Conservation (phyloP, 2,113 vertebrate species). For the Nothobranchius furzeri region DNA sequence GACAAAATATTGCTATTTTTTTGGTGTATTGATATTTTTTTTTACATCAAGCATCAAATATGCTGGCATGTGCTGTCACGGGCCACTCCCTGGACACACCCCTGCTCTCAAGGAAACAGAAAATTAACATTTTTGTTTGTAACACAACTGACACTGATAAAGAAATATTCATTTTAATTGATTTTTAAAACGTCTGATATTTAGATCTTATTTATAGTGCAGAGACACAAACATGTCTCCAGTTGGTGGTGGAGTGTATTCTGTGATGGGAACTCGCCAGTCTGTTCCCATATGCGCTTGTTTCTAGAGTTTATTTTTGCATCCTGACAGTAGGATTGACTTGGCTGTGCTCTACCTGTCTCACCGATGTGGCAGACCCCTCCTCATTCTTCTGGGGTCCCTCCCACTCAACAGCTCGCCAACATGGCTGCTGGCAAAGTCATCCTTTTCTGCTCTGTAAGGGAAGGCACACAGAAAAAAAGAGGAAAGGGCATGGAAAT, state of each 20-base stretch:
- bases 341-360: slow-evolving; percentile 61
- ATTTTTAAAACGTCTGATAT: too few species aligned
- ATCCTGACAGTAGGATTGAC: slow-evolving; percentile 45
- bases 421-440: slow-evolving; percentile 61
- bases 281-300: slow-evolving; percentile 41
- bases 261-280: slow-evolving; percentile 47
- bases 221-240: not conserved
- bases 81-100: too few species aligned
- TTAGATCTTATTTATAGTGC: too few species aligned
- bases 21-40: too few species aligned
- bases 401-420: slow-evolving; percentile 52
- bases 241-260: slow-evolving; percentile 52
- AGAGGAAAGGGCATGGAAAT: not conserved
- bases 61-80: too few species aligned
- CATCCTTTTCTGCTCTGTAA: slow-evolving; percentile 35
- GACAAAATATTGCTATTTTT: too few species aligned
- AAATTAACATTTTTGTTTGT: too few species aligned
- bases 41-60: too few species aligned
- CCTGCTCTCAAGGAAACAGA: too few species aligned
- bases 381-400: slow-evolving; percentile 55
- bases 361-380: slow-evolving; percentile 48
- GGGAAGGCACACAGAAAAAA: slow-evolving; percentile 12
- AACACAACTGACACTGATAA: too few species aligned
- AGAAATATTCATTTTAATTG: too few species aligned
- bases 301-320: slow-evolving; percentile 50